These are phyloP conservation scores for Polypedilum pembai DNA, from an alignment of 1,140 invertebrate genomes.

Conservation along the genomic window DNA sequence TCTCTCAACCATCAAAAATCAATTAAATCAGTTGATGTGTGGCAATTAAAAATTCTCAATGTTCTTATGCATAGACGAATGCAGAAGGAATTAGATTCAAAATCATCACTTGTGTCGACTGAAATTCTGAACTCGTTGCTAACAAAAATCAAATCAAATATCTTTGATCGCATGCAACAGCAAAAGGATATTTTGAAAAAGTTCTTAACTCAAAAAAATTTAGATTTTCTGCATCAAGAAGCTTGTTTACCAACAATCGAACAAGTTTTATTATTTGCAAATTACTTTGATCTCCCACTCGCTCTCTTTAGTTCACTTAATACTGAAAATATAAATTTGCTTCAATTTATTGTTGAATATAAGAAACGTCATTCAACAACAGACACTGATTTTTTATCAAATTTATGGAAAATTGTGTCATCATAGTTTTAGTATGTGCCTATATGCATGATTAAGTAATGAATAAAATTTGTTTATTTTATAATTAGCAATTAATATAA, in stretches of 20 bases:
- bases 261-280: not conserved
- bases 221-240: not conserved
- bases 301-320: not conserved
- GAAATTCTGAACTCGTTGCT: not conserved
- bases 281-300: not conserved
- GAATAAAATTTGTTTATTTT: not conserved
- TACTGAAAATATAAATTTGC: not conserved
- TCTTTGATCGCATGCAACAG: not conserved
- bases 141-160: not conserved
- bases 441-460: no score
- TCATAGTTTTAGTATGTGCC: not conserved
- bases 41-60: slow-evolving; percentile 40
- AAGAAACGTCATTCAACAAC: not conserved
- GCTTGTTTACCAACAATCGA: not conserved
- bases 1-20: slow-evolving; percentile 32
- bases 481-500: not conserved
- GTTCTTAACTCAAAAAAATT: not conserved
- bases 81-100: not conserved
- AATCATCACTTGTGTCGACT: not conserved
- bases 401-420: not conserved
- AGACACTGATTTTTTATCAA: not conserved
- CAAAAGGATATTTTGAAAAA: not conserved
- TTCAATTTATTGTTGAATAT: slow-evolving; percentile 4
- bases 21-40: slow-evolving; percentile 36
- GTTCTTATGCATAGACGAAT: slow-evolving; percentile 29